Evolutionary conservation across 2,888 invertebrate genomes (phyloP), one percentile per base, ranked within the genome.

Genomic region (Alentia gelatinosa): DNA sequence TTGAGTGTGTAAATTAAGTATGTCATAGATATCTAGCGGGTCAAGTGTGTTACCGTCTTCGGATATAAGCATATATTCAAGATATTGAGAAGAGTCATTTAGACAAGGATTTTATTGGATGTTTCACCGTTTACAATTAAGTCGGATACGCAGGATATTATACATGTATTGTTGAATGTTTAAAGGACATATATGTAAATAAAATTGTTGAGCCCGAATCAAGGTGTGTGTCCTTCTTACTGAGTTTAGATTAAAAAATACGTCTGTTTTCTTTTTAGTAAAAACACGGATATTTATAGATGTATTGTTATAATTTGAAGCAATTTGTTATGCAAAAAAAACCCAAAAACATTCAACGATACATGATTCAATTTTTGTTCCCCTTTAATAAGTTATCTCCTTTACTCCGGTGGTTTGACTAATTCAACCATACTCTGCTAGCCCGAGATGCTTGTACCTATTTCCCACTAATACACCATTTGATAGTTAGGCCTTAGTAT

Each of bases 81-180:
- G 26, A 74, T 15, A 74, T 74, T 47, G 19, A 12, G 19, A n/a
- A 63, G 23, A 63, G 63, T 63, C 9, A 63, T 63, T n/a, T 63
- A 63, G n/a, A 63, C 19, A 63, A 5, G n/a, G 26, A 79, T 79
- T 39, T 35, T 79, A 79, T 79, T 39, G 4, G 79, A 35, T 79
- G 39, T 37, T 63, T 79, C 23, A 56, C 19, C 56, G 19, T 4
- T 56, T 4, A 7, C 74, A 26, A 5, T n/a, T 15, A 33, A 74
- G 15, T 74, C 74, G 30, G 15, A 33, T 68, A 1, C 68, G 68
- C 26, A 35, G 35, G 79, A 79, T 37, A 39, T 79, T 37, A 79
- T 39, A 39, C 79, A 79, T 79, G 79, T 79, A 79, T 79, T 79
- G 79, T 79, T 79, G 79, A 79, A 79, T 79, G 79, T 79, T 74